Conservation (phyloP, 2,797 vertebrate genomes). For the Gastrophryne carolinensis region DNA sequence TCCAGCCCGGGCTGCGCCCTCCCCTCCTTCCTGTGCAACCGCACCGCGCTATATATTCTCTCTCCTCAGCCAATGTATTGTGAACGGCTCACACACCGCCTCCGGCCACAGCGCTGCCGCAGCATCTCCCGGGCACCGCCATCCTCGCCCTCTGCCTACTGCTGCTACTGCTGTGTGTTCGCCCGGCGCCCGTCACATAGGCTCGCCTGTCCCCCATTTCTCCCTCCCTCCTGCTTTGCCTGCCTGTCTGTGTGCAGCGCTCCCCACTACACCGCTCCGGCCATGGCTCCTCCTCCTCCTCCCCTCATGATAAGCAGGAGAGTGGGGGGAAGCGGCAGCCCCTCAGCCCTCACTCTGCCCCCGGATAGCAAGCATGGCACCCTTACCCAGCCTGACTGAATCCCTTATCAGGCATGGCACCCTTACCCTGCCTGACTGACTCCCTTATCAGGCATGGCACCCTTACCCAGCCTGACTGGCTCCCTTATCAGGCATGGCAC, state of each 20-base stretch:
- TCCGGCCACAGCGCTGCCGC: not conserved
- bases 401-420: not conserved
- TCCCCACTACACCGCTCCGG: conserved; percentile 4
- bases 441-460: no score
- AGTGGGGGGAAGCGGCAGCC: not conserved
- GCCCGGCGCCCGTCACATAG: not conserved
- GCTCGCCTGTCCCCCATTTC: conserved; percentile 32
- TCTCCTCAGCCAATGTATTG: no score
- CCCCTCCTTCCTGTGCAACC: conserved; percentile 29
- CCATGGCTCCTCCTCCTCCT: conserved; percentile 14
- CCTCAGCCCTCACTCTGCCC: no score
- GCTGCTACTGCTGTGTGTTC: not conserved
- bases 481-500: no score
- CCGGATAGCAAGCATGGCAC: no score
- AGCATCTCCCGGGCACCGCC: not conserved
- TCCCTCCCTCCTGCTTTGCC: conserved; percentile 4
- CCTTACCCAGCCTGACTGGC: no score
- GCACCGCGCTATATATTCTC: not conserved
- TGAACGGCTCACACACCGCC: no score
- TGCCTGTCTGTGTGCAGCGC: conserved; percentile 25
- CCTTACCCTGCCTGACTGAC: no score
- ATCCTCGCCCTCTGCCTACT: not conserved
- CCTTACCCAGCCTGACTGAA: no score
- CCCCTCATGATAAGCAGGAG: conserved; percentile 27
- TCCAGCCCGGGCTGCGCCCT: conserved; percentile 32